Percentiles rank a stretch among this genome's conserved stretches.
Conservation (phyloP, 2,888 invertebrate species). For the Unio delphinus region DNA sequence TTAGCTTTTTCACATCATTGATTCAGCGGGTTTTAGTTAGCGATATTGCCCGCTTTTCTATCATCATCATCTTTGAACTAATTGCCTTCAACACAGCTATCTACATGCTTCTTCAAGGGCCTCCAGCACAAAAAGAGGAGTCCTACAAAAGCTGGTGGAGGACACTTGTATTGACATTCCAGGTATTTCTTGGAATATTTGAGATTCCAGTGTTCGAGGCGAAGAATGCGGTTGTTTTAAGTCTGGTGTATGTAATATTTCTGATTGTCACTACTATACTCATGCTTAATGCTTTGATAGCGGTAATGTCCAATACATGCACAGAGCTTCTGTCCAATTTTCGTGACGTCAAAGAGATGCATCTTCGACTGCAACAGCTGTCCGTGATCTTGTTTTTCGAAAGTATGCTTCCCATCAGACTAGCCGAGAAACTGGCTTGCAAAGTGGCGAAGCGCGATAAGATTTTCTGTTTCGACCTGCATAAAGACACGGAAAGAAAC, state of each 20-base stretch:
- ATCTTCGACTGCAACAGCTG: slow-evolving; percentile 35
- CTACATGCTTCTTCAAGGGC: slow-evolving; percentile 45
- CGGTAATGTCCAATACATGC: slow-evolving; percentile 51
- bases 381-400: slow-evolving; percentile 38
- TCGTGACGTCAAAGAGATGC: slow-evolving; percentile 20
- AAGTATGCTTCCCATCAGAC: slow-evolving; percentile 18
- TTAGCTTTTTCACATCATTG: slow-evolving; percentile 53
- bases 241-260: slow-evolving; percentile 34
- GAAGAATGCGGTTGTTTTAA: too few species aligned
- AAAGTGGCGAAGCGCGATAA: too few species aligned
- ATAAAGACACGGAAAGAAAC: too few species aligned
- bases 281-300: slow-evolving; percentile 51
- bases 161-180: slow-evolving; percentile 46
- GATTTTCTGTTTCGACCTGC: too few species aligned
- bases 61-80: slow-evolving; percentile 43
- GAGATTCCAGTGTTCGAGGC: slow-evolving; percentile 31
- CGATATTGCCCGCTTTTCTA: slow-evolving; percentile 41
- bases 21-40: slow-evolving; percentile 40
- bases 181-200: slow-evolving; percentile 49
- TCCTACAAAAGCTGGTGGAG: slow-evolving; percentile 27
- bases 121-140: slow-evolving; percentile 8
- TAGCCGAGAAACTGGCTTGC: too few species aligned
- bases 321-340: slow-evolving; percentile 36
- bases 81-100: slow-evolving; percentile 51
- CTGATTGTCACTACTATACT: slow-evolving; percentile 44